Evolutionary conservation across 2,888 invertebrate species (phyloP), one percentile per base, ranked within the genome.

Genomic region (Sphecodes monilicornis): DNA sequence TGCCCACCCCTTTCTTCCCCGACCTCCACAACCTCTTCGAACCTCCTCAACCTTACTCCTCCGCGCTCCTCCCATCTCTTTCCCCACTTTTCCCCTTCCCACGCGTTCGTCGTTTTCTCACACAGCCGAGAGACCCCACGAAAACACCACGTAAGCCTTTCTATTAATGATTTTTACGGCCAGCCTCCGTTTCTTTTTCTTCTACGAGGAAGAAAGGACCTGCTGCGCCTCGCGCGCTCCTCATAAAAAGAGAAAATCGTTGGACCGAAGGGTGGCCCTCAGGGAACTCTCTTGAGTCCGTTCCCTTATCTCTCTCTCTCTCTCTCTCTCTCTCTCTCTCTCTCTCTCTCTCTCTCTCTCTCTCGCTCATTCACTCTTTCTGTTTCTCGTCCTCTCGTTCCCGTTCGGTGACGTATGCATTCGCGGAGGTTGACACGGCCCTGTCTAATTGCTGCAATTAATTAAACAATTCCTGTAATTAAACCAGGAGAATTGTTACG

Each of bases 91-190:
- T n/a, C n/a, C n/a, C 76, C 66, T 57, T 81, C 69, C 64, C 74
- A 66, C 69, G 75, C 72, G 76, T 82, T 39, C 66, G n/a, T 66
- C 77, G 88, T 83, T 84, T 82, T 85, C 85, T 87, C 84, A 82
- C 84, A 87, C 80, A 85, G 18, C 83, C 78, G 41, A 39, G 70
- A 36, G 68, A 66, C 39, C 26, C 75, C 79, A 72, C 79, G 85
- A 76, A 82, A 77, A 71, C 70, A 85, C 85, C 83, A 77, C 86
- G 89, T 89, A 90, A 91, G 88, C 89, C 90, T 91, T 91, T 90
- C 91, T 90, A 90, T 91, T 91, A 92, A 92, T 92, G 92, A 92
- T 90, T 89, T 91, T 92, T 91, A 91, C 90, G 91, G 89, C 85
- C 85, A 64, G 84, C 85, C 87, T 82, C 86, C 73, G 80, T 50